Evolutionary conservation across 2,797 vertebrate genomes (phyloP).

Genomic region (Acrocephalus scirpaceus): DNA sequence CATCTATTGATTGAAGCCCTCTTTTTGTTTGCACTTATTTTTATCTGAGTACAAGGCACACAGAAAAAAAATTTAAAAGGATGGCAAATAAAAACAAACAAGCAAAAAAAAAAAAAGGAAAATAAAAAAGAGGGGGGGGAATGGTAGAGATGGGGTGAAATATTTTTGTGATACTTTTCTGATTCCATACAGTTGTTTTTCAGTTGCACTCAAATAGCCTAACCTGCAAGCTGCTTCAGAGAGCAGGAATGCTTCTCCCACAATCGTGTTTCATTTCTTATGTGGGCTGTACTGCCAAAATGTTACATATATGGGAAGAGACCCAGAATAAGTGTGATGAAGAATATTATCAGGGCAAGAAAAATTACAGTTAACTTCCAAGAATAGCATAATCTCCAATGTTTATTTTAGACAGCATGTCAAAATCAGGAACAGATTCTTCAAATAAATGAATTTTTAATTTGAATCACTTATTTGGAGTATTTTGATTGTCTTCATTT

Average conservation of each 20-base stretch:
- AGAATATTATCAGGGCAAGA: background rate
- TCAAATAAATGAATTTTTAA: background rate
- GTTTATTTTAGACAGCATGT: background rate
- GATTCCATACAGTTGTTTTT: background rate
- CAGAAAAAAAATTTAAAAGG: background rate
- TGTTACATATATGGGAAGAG: background rate
- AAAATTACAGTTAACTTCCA: background rate
- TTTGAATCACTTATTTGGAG: background rate
- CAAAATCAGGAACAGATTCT: background rate
- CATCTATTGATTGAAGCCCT: background rate
- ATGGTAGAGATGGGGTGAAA: background rate
- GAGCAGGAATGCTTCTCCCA: background rate
- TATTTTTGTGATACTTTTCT: background rate
- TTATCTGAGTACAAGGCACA: background rate
- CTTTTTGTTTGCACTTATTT: background rate
- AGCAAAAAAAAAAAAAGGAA: background rate
- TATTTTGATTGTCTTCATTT: background rate
- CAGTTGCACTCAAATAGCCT: background rate
- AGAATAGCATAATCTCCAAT: background rate
- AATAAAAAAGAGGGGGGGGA: rapidly evolving
- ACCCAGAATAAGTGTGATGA: background rate
- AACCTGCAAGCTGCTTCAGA: background rate
- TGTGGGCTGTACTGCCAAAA: background rate
- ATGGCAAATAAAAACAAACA: background rate
- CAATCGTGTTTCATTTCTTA: background rate